Percentiles rank a stretch among this genome's conserved stretches.
phyloP scores from a whole-genome alignment of 2,113 vertebrate genomes.

The Anser cygnoides region DNA sequence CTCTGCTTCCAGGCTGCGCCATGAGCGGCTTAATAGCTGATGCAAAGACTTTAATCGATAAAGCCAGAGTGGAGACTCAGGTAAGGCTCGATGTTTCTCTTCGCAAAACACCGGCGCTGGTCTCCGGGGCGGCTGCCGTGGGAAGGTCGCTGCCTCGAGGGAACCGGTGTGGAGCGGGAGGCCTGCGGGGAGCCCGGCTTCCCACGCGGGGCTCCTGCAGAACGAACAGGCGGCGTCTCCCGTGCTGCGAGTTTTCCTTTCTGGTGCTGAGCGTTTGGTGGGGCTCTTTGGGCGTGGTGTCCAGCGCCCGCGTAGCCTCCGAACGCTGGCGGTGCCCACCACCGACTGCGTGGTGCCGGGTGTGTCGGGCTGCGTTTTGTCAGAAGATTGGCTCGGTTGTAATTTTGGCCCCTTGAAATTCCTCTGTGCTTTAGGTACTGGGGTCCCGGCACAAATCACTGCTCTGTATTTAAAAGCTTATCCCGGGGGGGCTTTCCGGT shows the following conservation, averaged over 20 bases:
- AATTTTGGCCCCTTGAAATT: not conserved
- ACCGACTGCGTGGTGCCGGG: accelerated
- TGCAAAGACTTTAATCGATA: conserved; percentile 98
- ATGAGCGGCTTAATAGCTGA: conserved; percentile 99
- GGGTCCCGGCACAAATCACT: not conserved
- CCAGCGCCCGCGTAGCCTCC: not conserved
- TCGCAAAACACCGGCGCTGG: not conserved
- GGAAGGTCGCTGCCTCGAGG: not conserved
- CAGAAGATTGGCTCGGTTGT: not conserved
- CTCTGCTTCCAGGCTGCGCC: conserved; percentile 86
- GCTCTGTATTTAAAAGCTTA: not conserved
- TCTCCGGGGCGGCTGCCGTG: not conserved
- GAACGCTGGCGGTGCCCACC: accelerated
- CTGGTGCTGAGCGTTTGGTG: not conserved
- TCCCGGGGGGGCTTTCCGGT: not conserved
- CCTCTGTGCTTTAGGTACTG: not conserved
- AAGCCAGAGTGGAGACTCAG: conserved; percentile 99
- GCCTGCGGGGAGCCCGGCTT: accelerated
- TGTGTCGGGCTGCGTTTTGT: not conserved
- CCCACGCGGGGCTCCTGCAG: not conserved
- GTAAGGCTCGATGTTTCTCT: conserved; percentile 65
- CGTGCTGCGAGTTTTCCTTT: not conserved
- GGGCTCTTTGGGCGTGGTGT: not conserved
- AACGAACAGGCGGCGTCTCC: accelerated
- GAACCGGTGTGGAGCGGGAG: not conserved